Evolutionary conservation across 2,888 invertebrate species (phyloP).

Genomic region (Orthosia cruda): DNA sequence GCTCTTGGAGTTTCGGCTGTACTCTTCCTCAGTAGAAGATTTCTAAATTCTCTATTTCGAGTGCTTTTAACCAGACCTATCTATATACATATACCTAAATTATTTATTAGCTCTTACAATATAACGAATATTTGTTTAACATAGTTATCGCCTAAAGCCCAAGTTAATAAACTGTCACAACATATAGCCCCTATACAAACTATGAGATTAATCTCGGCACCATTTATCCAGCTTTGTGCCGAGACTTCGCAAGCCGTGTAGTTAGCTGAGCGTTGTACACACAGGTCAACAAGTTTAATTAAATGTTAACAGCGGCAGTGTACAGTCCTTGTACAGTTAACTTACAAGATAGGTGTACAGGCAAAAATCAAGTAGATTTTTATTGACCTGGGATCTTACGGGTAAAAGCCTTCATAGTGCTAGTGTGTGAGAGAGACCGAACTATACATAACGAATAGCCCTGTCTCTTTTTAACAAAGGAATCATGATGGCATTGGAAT

Average conservation of each 20-base stretch:
- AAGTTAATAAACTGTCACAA: slow-evolving; percentile 31
- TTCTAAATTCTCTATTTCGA: too few species aligned
- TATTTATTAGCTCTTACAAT: not conserved
- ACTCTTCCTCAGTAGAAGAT: too few species aligned
- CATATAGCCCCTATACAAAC: slow-evolving; percentile 40
- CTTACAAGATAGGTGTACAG: not conserved
- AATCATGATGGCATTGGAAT: too few species aligned
- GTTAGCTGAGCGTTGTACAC: slow-evolving; percentile 42
- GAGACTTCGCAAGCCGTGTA: slow-evolving; percentile 44
- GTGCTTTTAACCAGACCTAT: not conserved
- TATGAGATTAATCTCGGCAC: slow-evolving; percentile 47
- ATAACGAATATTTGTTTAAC: not conserved
- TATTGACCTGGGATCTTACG: not conserved
- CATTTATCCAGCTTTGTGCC: slow-evolving; percentile 45
- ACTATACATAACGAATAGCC: too few species aligned
- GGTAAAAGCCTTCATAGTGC: too few species aligned
- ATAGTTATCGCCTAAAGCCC: slow-evolving; percentile 4
- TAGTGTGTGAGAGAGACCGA: too few species aligned
- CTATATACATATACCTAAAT: not conserved
- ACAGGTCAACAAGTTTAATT: slow-evolving; percentile 64
- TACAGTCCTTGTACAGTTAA: slow-evolving; percentile 16
- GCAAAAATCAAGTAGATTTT: not conserved
- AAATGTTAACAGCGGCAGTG: slow-evolving; percentile 53
- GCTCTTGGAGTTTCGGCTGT: too few species aligned
- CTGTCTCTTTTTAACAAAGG: too few species aligned